Percentiles rank a stretch among this genome's conserved stretches.
Conservation (phyloP, 2,113 vertebrate genomes). For the Python bivittatus region DNA sequence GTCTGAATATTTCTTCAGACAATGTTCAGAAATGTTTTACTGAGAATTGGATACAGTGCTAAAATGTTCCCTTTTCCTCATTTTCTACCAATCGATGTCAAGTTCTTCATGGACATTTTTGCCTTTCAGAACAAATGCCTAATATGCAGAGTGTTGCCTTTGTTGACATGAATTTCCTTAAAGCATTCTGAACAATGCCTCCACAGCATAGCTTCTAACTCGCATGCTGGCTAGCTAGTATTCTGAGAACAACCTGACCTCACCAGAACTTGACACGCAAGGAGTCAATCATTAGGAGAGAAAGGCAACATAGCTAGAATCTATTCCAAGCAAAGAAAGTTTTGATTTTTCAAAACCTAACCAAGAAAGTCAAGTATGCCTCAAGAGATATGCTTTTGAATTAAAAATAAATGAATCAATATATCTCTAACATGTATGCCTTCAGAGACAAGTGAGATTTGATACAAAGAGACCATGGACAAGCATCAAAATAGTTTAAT, state of each 20-base stretch:
- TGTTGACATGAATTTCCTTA: background rate
- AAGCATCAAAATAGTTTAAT: background rate
- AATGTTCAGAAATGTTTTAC: background rate
- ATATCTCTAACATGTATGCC: background rate
- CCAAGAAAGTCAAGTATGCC: background rate
- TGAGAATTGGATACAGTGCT: background rate
- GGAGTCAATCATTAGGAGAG: constrained; percentile 28
- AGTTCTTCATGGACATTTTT: background rate
- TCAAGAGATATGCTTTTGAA: background rate
- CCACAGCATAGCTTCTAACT: background rate
- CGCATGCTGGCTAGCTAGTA: constrained; percentile 9
- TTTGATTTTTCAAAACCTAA: constrained; percentile 30
- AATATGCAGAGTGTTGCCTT: background rate
- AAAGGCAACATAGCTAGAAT: constrained; percentile 7
- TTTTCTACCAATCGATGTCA: background rate
- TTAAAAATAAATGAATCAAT: background rate
- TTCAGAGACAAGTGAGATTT: background rate
- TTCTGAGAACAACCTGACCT: constrained; percentile 28
- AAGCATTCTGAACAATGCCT: background rate
- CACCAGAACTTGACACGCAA: constrained; percentile 13
- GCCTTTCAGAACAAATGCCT: constrained; percentile 1
- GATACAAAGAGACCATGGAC: constrained; percentile 3
- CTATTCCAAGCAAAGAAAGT: constrained; percentile 2
- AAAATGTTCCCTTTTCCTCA: background rate
- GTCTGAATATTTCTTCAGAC: background rate